Base-by-base conservation (phyloP, 2,888 invertebrate genomes). In the Aspidapion aeneum region DNA sequence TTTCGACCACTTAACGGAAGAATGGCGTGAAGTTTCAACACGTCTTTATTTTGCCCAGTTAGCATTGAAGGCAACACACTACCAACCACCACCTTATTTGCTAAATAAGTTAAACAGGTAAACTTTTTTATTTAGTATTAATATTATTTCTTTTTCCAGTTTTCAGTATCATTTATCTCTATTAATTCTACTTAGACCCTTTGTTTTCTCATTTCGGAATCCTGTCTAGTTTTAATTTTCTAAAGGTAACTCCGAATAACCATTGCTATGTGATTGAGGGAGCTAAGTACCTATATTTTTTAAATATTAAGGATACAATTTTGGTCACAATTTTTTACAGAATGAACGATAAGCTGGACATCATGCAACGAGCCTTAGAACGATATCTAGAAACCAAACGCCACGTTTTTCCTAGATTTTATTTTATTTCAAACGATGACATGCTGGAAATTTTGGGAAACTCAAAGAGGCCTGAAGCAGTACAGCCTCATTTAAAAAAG, bases 401-500 rank as follows among this genome's bases (percentile, higher is more conserved):
- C n/a, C 90, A 91, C 77, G 77, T 92, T 54, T 96, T 96, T 79
- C 95, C 95, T 16, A 81, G 91, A 62, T 91, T 91, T 76, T 91
- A 91, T 77, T 92, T 92, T 75, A 85, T 91, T 68, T 91, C 91
- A n/a, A 91, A 91, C 75, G 90, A 91, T 73, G 92, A 93, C 74
- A 81, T 93, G 70, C 78, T 93, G 58, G 92, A 94, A 80, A 93
- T 95, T 69, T 84, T 95, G 63, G 94, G 93, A 0, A 93, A 94
- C 77, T 89, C 93, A 0, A 92, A 90, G 73, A 90, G 87, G 71
- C 94, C 95, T 0, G 90, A 91, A 72, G 81, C 89, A 55, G 87
- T 96, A 62, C 94, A 94, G 81, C 87, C 89, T 0, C 94, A 95
- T 77, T 82, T 95, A 63, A 94, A 93, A 75, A 96, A 96, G 76